These are phyloP conservation scores for Chaenocephalus aceratus DNA, from an alignment of 2,113 vertebrate genomes.

Conservation along the genomic window DNA sequence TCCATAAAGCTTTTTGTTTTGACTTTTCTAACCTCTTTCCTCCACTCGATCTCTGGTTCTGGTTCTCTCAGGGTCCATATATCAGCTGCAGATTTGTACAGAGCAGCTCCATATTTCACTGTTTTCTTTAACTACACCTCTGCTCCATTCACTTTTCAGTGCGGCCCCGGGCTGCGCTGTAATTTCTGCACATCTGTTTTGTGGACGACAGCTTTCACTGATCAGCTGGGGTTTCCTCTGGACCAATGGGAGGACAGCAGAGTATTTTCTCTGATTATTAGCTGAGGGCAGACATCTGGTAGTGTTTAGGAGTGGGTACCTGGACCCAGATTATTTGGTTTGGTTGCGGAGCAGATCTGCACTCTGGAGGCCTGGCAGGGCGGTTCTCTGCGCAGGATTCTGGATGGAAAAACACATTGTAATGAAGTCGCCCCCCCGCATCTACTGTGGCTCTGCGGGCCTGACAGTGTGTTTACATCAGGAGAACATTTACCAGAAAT, in stretches of 20 bases:
- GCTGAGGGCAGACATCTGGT: constrained; percentile 80
- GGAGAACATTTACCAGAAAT: constrained; percentile 25
- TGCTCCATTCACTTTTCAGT: constrained; percentile 58
- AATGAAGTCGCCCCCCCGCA: constrained; percentile 60
- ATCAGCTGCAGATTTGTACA: constrained; percentile 10
- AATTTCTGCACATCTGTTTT: constrained; percentile 74
- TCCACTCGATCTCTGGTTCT: not conserved
- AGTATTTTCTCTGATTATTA: constrained; percentile 67
- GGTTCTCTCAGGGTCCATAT: not conserved
- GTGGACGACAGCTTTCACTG: constrained; percentile 72
- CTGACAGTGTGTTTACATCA: constrained; percentile 40
- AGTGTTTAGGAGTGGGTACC: constrained; percentile 70
- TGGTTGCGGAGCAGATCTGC: constrained; percentile 68
- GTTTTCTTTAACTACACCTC: constrained; percentile 52
- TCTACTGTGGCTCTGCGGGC: constrained; percentile 32
- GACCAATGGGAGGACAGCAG: constrained; percentile 58
- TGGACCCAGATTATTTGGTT: constrained; percentile 56
- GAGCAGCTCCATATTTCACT: constrained; percentile 12
- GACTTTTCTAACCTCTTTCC: too few relatives aligned
- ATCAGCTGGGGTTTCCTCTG: constrained; percentile 67
- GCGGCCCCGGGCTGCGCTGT: constrained; percentile 34
- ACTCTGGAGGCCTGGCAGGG: constrained; percentile 58
- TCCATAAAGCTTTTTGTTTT: too few relatives aligned
- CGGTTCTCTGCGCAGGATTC: constrained; percentile 36
- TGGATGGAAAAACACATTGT: constrained; percentile 75